Base-by-base conservation (phyloP, 2,113 vertebrate species). In the Monopterus albus region DNA sequence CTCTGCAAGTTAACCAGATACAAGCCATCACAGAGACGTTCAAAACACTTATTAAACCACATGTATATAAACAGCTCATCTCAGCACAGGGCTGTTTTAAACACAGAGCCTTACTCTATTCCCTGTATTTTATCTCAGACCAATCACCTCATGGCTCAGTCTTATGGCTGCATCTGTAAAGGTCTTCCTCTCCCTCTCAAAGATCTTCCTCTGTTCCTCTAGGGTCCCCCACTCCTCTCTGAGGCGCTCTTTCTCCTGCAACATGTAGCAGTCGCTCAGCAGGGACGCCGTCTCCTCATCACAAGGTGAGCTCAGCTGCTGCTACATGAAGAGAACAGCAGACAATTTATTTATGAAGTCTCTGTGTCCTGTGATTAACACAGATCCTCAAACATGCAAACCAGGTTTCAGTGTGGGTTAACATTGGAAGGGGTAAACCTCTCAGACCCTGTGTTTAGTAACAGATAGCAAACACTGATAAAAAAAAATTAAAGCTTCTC, bases 81-180 rank as follows among this genome's bases (percentile, higher is more conserved):
- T 45, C 17, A 2, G 13, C 10, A 51, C 28, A 15, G 2, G 18
- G 7, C 10, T 31, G 23, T 11, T 10, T n/a, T 9, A 40, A 0
- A 25, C 23, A 25, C 2, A 23, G 1, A n/a, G 20, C 1, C 3
- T n/a, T 56, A 4, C 3, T 5, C 6, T 31, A 13, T 23, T 53
- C 3, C 39, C 17, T 25, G 46, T 40, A 31, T 59, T 43, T 2
- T 6, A 12, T n/a, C n/a, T 26, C 6, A 10, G 6, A 12, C 10
- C 2, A n/a, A 18, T 83, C 93, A 98, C 97, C 95, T 98, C 97
- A 60, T 96, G 92, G 75, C 97, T 96, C 72, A 98, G 90, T 91
- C 96, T 92, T 84, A 98, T 98, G 52, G 97, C 97, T 63, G 97
- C 97, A 84, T 99, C 97, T 3, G 97, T 99, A 84, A 98, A 98